Conservation (phyloP, 2,888 invertebrate species). For the Elegia similella region DNA sequence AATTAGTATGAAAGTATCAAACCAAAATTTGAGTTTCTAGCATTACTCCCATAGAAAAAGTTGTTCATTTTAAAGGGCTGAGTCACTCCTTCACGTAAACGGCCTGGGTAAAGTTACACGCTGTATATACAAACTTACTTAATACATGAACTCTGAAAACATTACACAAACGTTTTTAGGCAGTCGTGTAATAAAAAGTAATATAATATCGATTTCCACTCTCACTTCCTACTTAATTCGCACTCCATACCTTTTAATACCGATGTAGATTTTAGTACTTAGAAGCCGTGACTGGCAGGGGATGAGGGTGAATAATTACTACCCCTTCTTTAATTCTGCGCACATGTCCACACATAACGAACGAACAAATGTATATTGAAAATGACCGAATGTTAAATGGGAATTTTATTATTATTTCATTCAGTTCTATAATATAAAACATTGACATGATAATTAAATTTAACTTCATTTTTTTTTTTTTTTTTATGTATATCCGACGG, state of each 20-base stretch:
- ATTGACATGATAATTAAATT: too few species aligned
- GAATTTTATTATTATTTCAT: background rate
- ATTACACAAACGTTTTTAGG: background rate
- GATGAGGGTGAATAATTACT: constrained; percentile 33
- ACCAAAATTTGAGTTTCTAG: too few species aligned
- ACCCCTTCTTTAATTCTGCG: constrained; percentile 22
- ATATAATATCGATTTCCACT: constrained; percentile 1
- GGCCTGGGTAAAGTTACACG: too few species aligned
- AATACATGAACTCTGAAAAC: too few species aligned
- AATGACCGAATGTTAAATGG: constrained; percentile 3
- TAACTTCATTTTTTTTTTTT: too few species aligned
- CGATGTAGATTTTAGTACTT: constrained; percentile 17
- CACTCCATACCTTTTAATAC: constrained; percentile 13
- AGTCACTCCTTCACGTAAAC: too few species aligned
- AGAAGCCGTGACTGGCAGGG: constrained; percentile 13
- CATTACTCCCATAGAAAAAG: too few species aligned
- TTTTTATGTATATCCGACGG: too few species aligned
- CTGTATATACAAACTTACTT: too few species aligned
- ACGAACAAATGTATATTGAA: background rate
- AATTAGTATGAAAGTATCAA: too few species aligned
- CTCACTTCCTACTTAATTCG: background rate
- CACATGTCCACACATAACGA: constrained; percentile 29
- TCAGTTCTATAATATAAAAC: too few species aligned
- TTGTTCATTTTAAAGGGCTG: too few species aligned
- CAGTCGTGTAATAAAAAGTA: background rate